Percentiles rank a stretch among this genome's conserved stretches.
Evolutionary conservation across 2,113 vertebrate species (phyloP).

Genomic region (Oreochromis aureus): DNA sequence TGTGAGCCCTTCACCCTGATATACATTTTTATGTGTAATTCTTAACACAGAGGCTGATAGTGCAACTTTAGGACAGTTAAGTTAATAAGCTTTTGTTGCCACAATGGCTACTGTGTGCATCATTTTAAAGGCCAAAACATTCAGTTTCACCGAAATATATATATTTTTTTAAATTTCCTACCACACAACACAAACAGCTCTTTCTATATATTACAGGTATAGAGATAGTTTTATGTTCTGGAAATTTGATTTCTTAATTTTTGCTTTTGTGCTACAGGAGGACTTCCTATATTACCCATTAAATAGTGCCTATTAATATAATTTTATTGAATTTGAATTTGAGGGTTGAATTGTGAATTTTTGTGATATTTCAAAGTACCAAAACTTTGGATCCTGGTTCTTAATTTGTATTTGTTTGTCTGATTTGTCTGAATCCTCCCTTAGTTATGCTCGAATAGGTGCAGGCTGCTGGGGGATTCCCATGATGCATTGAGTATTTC

Average conservation of each 20-base stretch:
- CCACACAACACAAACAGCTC: neutral
- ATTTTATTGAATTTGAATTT: neutral
- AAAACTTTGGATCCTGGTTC: neutral
- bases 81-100: neutral
- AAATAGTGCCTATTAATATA: neutral
- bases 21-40: neutral
- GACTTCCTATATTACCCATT: neutral
- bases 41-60: neutral
- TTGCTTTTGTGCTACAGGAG: neutral
- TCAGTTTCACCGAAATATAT: rapidly evolving
- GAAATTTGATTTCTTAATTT: neutral
- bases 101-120: neutral
- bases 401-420: neutral
- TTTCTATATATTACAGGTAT: neutral
- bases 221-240: neutral
- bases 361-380: neutral
- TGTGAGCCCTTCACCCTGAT: neutral
- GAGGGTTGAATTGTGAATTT: neutral
- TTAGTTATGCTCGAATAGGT: neutral
- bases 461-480: neutral
- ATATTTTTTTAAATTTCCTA: neutral
- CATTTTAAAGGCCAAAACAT: neutral
- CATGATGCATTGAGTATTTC: neutral
- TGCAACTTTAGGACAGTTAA: neutral
- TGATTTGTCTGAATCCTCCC: neutral